phyloP scores from a whole-genome alignment of 2,113 vertebrate genomes.

The Pelodiscus sinensis region DNA sequence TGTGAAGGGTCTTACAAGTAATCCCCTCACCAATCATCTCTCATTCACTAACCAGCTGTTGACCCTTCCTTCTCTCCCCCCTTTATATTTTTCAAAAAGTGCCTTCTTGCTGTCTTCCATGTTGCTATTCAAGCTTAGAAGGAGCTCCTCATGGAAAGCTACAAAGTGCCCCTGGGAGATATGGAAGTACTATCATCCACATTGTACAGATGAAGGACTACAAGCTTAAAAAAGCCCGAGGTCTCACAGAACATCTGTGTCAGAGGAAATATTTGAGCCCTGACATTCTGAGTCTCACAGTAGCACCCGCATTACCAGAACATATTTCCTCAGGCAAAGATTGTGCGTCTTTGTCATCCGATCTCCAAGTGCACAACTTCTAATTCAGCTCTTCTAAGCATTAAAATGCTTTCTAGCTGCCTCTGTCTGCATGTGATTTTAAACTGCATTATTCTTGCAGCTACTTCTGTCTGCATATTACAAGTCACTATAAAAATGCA shows the following conservation, averaged over 20 bases:
- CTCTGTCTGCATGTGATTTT: too few species aligned
- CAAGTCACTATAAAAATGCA: neutral
- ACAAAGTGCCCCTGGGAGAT: neutral
- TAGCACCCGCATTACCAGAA: neutral
- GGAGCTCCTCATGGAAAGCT: too few species aligned
- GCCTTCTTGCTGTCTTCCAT: too few species aligned
- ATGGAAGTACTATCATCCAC: neutral
- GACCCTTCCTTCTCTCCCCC: too few species aligned
- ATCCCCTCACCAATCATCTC: too few species aligned
- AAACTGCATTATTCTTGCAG: neutral
- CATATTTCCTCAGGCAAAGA: neutral
- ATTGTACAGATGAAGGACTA: neutral
- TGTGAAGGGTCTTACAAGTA: too few species aligned
- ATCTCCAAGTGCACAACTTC: neutral
- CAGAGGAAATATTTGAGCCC: neutral
- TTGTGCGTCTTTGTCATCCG: neutral
- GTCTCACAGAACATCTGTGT: neutral
- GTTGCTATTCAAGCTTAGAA: too few species aligned
- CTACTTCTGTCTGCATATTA: neutral
- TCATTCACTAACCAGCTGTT: too few species aligned
- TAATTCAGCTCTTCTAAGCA: neutral
- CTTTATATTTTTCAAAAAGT: too few species aligned
- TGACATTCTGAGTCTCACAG: neutral
- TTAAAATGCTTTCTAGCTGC: neutral
- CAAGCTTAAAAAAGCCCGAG: too few species aligned